Evolutionary conservation across 2,113 vertebrate species (phyloP).

Genomic region (Sebastes fasciatus): DNA sequence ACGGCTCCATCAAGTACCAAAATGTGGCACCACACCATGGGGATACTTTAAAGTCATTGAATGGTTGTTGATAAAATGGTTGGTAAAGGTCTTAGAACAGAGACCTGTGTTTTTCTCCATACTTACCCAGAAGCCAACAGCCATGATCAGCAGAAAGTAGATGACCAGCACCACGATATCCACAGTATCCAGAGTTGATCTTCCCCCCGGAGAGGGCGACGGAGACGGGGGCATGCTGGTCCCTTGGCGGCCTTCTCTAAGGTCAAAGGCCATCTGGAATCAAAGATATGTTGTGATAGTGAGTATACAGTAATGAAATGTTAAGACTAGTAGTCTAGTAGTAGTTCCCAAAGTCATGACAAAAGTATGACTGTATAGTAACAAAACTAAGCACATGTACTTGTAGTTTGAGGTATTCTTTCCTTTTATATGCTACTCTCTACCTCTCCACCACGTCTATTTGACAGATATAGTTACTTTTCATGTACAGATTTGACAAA

Average conservation of each 20-base stretch:
- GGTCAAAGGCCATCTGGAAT: neutral
- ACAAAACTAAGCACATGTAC: neutral
- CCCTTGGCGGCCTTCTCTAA: neutral
- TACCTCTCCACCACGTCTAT: neutral
- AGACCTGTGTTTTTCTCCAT: neutral
- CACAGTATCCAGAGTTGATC: conserved; percentile 25
- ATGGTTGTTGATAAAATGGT: neutral
- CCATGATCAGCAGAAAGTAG: conserved; percentile 68
- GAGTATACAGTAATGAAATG: neutral
- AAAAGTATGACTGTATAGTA: neutral
- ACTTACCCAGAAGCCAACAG: conserved; percentile 79
- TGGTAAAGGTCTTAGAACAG: neutral
- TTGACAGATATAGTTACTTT: neutral
- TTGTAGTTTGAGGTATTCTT: neutral
- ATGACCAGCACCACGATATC: conserved; percentile 71
- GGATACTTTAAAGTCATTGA: neutral
- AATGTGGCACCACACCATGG: neutral
- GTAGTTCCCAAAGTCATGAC: neutral
- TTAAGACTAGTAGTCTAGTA: neutral
- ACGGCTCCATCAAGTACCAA: neutral
- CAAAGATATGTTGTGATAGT: neutral
- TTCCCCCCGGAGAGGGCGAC: neutral
- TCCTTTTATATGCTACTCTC: neutral
- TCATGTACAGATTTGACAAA: neutral
- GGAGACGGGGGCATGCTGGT: conserved; percentile 22